A percentile compares a stretch with the other conserved stretches of the same genome.
These are phyloP conservation scores for Agelas oroides DNA, from an alignment of 37 sponge, comb jelly and placozoan genomes.

Conservation along the genomic window DNA sequence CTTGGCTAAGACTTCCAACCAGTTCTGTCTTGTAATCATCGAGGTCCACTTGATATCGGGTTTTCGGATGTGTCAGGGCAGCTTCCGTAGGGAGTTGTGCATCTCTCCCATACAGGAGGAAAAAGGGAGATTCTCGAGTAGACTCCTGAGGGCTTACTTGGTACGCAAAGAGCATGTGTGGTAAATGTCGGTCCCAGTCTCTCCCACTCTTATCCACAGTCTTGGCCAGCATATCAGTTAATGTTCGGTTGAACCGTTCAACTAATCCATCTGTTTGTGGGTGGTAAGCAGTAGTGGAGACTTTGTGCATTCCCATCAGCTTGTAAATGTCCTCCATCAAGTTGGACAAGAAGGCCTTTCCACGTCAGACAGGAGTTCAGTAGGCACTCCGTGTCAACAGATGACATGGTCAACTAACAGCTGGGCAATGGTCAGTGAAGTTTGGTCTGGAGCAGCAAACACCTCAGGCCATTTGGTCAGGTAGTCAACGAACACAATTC, in stretches of 20 bases:
- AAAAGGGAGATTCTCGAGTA: slow-evolving; percentile 35
- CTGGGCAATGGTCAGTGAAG: slow-evolving; percentile 48
- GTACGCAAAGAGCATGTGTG: slow-evolving; percentile 48
- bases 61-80: neutral
- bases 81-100: slow-evolving; percentile 23
- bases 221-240: slow-evolving; percentile 39
- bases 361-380: slow-evolving; percentile 40
- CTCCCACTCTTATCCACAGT: neutral
- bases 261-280: no score
- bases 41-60: neutral
- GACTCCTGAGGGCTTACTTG: slow-evolving; percentile 26
- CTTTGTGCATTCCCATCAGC: no score
- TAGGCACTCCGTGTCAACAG: slow-evolving; percentile 46
- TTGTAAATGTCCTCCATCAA: slow-evolving; percentile 10
- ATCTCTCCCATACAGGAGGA: slow-evolving; percentile 48
- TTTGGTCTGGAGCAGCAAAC: slow-evolving; percentile 31
- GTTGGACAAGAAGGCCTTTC: slow-evolving; percentile 23
- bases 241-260: slow-evolving; percentile 44
- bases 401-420: slow-evolving; percentile 45
- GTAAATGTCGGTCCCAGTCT: slow-evolving; percentile 42
- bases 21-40: slow-evolving; percentile 7
- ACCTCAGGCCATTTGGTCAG: slow-evolving; percentile 67
- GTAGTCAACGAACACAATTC: no score
- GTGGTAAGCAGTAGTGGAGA: no score
- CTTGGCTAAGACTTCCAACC: neutral